These are phyloP conservation scores for Marcusenius ussheri DNA, from an alignment of 2,113 vertebrate species.

Conservation along the genomic window DNA sequence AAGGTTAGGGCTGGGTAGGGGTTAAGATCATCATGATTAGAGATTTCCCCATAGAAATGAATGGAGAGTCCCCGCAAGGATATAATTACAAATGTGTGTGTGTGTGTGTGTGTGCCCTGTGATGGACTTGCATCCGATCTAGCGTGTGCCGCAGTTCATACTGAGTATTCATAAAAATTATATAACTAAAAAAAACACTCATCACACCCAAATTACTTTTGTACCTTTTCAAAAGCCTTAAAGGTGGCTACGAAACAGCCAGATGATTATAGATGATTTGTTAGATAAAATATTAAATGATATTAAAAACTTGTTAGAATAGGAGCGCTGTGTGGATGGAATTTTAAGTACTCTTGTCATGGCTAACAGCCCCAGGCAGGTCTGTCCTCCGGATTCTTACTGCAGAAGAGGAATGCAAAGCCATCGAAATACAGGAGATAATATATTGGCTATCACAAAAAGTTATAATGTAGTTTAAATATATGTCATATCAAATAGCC, in stretches of 20 bases:
- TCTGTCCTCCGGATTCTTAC: background rate
- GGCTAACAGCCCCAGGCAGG: background rate
- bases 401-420: background rate
- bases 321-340: background rate
- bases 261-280: slow-evolving; percentile 7
- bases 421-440: background rate
- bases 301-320: slow-evolving; percentile 13
- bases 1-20: too few species aligned
- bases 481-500: slow-evolving; percentile 12
- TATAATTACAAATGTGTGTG: too few species aligned
- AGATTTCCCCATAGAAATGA: too few species aligned
- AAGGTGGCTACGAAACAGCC: background rate
- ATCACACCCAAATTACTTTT: background rate
- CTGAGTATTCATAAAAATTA: background rate
- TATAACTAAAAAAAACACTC: background rate
- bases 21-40: too few species aligned
- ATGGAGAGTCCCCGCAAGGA: too few species aligned
- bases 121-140: background rate
- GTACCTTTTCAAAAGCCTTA: background rate
- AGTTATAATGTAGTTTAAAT: slow-evolving; percentile 19
- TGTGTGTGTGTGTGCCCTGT: background rate
- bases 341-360: slow-evolving; percentile 6
- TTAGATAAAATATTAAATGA: slow-evolving; percentile 12
- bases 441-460: slow-evolving; percentile 5
- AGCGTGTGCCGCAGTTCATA: background rate